A percentile compares a stretch with the other conserved stretches of the same genome.
Conservation (phyloP, 2,888 invertebrate genomes). For the Phalera bucephala region DNA sequence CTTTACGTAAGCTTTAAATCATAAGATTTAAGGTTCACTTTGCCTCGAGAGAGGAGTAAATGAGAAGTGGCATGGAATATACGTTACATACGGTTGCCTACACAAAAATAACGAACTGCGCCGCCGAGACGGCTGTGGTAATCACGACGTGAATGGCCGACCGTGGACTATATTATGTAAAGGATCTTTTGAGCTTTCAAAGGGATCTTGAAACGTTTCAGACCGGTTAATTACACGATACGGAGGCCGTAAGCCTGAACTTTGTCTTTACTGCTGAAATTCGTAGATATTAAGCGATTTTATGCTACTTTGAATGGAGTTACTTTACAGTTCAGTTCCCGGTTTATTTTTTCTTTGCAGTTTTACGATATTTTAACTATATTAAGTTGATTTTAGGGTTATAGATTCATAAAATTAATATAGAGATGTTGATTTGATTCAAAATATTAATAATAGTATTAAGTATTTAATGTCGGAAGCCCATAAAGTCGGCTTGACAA, state of each 20-base stretch:
- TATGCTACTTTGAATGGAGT: conserved; percentile 36
- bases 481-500: neutral
- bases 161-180: conserved; percentile 70
- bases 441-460: no score
- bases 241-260: conserved; percentile 45
- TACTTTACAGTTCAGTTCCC: conserved; percentile 27
- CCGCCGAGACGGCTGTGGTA: conserved; percentile 60
- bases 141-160: conserved; percentile 68
- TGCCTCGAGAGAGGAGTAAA: conserved; percentile 30
- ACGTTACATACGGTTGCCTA: conserved; percentile 76
- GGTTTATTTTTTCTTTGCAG: conserved; percentile 36
- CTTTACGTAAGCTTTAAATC: conserved; percentile 16
- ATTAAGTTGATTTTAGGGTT: conserved; percentile 5
- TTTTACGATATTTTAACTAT: conserved; percentile 13
- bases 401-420: neutral
- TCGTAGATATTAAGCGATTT: conserved; percentile 42
- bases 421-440: no score
- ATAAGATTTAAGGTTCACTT: conserved; percentile 31
- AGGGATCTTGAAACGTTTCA: conserved; percentile 61
- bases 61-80: conserved; percentile 43
- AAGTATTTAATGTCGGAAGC: no score
- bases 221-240: conserved; percentile 66
- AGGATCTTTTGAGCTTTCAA: conserved; percentile 72
- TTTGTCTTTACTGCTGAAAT: conserved; percentile 45
- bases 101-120: conserved; percentile 81